A percentile compares a stretch with the other conserved stretches of the same genome.
phyloP scores from a whole-genome alignment of 2,797 vertebrate genomes.

The Poeciliopsis infans region DNA sequence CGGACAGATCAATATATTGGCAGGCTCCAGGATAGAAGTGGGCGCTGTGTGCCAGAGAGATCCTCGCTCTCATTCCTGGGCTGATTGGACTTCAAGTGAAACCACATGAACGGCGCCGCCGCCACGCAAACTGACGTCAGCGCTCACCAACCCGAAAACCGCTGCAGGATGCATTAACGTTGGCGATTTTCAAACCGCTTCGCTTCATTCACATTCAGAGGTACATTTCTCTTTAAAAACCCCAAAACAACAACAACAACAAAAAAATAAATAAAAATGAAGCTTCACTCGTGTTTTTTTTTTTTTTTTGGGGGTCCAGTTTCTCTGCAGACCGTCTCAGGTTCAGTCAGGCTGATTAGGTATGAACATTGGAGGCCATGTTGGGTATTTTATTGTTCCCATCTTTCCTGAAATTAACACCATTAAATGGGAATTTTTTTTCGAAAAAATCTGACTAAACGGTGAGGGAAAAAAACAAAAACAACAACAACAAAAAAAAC shows the following conservation, averaged over 20 bases:
- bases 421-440: neutral
- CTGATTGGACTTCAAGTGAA: slow-evolving; percentile 80
- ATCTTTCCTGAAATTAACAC: neutral
- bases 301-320: neutral
- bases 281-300: neutral
- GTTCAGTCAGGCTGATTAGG: neutral
- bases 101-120: slow-evolving; percentile 73
- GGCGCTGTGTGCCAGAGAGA: slow-evolving; percentile 58
- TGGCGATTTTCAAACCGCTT: neutral
- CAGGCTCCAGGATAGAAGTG: slow-evolving; percentile 68
- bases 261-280: neutral
- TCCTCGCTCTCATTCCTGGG: slow-evolving; percentile 74
- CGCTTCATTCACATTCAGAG: neutral
- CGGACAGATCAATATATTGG: slow-evolving; percentile 69
- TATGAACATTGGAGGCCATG: neutral
- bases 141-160: neutral
- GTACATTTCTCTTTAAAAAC: neutral
- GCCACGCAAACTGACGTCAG: slow-evolving; percentile 17
- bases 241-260: no score
- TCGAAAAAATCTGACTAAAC: neutral
- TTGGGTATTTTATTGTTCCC: neutral
- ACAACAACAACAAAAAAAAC: no score
- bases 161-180: neutral
- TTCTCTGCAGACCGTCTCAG: neutral
- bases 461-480: no score